Base-by-base conservation (phyloP, 2,888 invertebrate species). In the Holacanthella duospinosa region DNA sequence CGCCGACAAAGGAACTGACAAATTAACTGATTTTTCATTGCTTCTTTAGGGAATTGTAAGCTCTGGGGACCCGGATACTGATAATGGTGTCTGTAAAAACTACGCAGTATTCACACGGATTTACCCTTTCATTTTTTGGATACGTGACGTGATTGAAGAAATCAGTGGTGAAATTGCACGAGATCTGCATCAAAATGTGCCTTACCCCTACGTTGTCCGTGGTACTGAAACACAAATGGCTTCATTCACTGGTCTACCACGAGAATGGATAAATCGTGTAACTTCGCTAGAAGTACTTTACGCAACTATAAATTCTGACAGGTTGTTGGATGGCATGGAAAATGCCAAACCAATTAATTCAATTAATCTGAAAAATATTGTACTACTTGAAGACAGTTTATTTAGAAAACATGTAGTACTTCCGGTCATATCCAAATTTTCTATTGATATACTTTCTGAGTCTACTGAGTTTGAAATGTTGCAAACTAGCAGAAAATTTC, bases 31-130 rank as follows among this genome's bases (percentile, higher is more conserved):
- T 48, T n/a, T 48, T 16, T 36, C 21, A 21, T 21, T 4, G 6
- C n/a, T 4, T 55, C 12, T 55, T 55, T 26, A 27, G 28, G 27
- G 58, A 58, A 21, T 58, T 4, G 58, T 58, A 21, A 58, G 58
- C 29, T 36, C 43, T 12, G 58, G 36, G 3, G 43, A 58, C 36
- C 21, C 25, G 3, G 43, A 25, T 21, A 43, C 21, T 6, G 58
- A 24, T 6, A 29, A 58, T 3, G 36, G 28, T 21, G 27, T 43
- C 24, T 58, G 58, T 36, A 25, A 58, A 24, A 58, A 58, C 58
- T 36, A 58, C 36, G 58, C 58, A 4, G 58, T 58, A 9, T 58
- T 58, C 36, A 58, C 58, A 12, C 58, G 58, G 4, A 24, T 58
- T 12, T 43, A 27, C n/a, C 43, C 29, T 12, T 58, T 58, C 36